Conservation (phyloP, 2,113 vertebrate species). For the Leucoraja erinaceus region DNA sequence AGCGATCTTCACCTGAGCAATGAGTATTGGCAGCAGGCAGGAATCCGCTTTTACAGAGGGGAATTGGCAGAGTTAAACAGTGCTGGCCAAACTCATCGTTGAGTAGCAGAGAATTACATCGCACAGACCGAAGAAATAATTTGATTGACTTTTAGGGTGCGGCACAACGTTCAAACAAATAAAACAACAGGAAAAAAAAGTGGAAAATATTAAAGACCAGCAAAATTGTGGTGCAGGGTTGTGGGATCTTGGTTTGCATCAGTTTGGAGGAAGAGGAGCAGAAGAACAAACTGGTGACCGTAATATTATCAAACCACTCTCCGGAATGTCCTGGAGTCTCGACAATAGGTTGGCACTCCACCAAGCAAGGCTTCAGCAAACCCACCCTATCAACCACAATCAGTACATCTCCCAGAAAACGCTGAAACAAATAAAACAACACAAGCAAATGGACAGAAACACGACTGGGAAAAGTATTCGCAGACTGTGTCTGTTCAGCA, state of each 20-base stretch:
- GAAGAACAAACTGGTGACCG: background rate
- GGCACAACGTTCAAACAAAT: background rate
- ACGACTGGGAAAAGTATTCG: background rate
- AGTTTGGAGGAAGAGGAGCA: background rate
- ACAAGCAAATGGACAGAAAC: background rate
- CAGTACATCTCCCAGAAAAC: background rate
- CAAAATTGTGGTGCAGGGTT: conserved; percentile 13
- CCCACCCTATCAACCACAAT: conserved; percentile 24
- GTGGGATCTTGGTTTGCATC: background rate
- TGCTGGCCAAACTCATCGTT: background rate
- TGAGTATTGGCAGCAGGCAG: background rate
- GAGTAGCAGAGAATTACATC: background rate
- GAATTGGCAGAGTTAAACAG: background rate
- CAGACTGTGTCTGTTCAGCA: background rate
- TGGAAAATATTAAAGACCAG: background rate
- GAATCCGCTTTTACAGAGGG: background rate
- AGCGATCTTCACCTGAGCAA: background rate
- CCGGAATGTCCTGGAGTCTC: background rate
- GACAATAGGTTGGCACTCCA: background rate
- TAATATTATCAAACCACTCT: conserved; percentile 12
- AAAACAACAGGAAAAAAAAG: background rate
- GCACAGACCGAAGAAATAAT: background rate
- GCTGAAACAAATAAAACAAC: no score
- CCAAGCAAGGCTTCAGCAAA: background rate
- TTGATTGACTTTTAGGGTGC: conserved; percentile 16